Percentiles rank a stretch among this genome's conserved stretches.
These are phyloP conservation scores for Heloderma charlesbogerti DNA, from an alignment of 2,113 vertebrate species.

Conservation along the genomic window DNA sequence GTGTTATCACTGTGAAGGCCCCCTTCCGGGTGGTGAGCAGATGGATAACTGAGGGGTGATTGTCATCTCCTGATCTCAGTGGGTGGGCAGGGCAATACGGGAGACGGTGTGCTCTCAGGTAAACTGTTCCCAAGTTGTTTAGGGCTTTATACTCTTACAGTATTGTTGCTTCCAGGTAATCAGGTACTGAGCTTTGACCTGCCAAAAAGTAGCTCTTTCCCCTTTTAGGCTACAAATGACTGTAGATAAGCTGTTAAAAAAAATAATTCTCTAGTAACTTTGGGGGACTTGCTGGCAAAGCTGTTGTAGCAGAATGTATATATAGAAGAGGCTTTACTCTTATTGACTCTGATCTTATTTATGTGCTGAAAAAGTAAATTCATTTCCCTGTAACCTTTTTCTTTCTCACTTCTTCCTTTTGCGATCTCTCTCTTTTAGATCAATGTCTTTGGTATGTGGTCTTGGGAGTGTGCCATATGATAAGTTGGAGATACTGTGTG, in stretches of 20 bases:
- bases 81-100: no score
- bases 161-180: not conserved
- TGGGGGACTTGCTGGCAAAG: not conserved
- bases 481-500: not conserved
- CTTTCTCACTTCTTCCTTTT: not conserved
- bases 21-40: no score
- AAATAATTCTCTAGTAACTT: not conserved
- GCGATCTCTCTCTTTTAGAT: not conserved
- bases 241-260: not conserved
- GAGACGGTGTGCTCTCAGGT: no score
- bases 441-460: not conserved
- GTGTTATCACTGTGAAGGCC: no score
- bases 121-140: no score
- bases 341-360: not conserved
- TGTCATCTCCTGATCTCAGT: no score
- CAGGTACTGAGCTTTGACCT: not conserved
- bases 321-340: not conserved
- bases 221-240: not conserved
- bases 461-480: not conserved
- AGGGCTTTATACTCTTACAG: no score
- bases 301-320: not conserved
- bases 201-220: not conserved
- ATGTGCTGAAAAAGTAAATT: slow-evolving; percentile 15
- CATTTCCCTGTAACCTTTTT: not conserved
- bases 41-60: no score